Percentiles rank a stretch among this genome's conserved stretches.
Conservation (phyloP, 2,113 vertebrate species). For the Cinclus mexicanus region DNA sequence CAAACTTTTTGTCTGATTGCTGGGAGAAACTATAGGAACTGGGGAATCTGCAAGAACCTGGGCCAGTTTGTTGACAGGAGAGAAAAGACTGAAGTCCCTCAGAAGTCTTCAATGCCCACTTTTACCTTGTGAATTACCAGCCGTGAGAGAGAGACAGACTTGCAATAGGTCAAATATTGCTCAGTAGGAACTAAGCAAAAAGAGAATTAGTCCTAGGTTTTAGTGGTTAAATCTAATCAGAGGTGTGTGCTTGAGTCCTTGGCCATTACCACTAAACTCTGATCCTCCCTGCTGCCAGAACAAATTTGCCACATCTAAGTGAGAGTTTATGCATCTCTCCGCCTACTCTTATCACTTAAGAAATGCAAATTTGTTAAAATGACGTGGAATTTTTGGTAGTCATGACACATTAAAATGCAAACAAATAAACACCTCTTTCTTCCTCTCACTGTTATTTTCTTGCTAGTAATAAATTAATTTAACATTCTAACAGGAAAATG, state of each 20-base stretch:
- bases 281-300: not conserved
- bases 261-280: not conserved
- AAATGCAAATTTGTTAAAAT: not conserved
- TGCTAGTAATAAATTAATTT: not conserved
- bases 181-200: not conserved
- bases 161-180: not conserved
- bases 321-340: not conserved
- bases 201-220: accelerated
- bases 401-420: not conserved
- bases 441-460: not conserved
- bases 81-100: not conserved
- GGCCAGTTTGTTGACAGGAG: not conserved
- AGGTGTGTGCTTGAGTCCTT: not conserved
- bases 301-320: not conserved
- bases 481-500: not conserved
- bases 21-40: not conserved
- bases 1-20: not conserved
- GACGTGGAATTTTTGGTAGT: not conserved
- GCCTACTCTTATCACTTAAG: not conserved
- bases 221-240: not conserved
- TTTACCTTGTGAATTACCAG: not conserved
- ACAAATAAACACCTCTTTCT: not conserved
- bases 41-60: not conserved
- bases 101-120: not conserved
- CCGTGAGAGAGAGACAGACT: not conserved